A percentile compares a stretch with the other conserved stretches of the same genome.
Conservation (phyloP, 2,113 vertebrate species). For the Sturnira hondurensis region DNA sequence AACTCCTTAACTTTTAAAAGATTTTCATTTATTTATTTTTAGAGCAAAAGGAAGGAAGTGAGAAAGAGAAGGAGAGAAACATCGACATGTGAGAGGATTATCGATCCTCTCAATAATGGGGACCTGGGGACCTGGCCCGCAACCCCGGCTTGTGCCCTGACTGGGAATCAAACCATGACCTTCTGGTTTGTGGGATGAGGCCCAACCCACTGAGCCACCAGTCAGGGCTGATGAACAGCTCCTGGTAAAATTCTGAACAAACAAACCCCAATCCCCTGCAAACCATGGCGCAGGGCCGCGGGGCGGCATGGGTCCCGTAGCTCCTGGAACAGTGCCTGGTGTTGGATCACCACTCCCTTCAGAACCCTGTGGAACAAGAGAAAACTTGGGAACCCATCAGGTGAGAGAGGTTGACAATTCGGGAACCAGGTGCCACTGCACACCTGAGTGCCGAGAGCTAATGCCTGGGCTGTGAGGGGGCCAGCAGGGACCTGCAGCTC, state of each 20-base stretch:
- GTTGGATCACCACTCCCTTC: neutral
- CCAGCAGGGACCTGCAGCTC: neutral
- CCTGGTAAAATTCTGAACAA: neutral
- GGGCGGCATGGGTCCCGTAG: neutral
- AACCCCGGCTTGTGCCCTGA: no score
- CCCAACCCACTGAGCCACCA: no score
- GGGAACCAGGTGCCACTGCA: neutral
- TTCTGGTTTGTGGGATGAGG: no score
- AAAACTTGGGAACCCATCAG: neutral
- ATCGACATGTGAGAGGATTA: no score
- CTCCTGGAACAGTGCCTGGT: neutral
- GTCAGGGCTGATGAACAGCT: neutral
- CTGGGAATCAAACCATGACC: no score
- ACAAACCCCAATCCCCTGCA: neutral
- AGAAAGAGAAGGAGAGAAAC: no score
- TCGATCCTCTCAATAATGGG: no score
- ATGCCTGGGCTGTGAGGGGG: neutral
- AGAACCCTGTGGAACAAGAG: neutral
- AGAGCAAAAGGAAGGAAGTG: no score
- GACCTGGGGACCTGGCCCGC: no score
- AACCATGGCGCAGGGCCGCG: fast-evolving
- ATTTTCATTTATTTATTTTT: no score
- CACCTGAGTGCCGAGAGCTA: neutral
- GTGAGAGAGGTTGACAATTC: neutral
- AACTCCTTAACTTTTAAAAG: neutral